A percentile compares a stretch with the other conserved stretches of the same genome.
These are phyloP conservation scores for Caenorhabditis sinica DNA, from an alignment of 2,888 invertebrate genomes.

Conservation along the genomic window DNA sequence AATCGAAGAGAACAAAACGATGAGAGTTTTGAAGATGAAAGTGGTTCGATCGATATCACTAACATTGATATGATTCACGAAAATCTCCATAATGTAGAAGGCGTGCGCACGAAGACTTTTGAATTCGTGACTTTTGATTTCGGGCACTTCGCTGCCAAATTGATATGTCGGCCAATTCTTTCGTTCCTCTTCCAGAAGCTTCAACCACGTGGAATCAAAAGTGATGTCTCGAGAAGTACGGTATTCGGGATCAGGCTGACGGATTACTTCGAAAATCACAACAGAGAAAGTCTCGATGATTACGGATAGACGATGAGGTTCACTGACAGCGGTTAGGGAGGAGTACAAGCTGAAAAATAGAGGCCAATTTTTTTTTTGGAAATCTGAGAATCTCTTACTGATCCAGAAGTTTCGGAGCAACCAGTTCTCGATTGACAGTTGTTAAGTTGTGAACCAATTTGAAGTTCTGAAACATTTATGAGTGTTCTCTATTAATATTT, in stretches of 20 bases:
- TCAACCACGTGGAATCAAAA: constrained; percentile 42
- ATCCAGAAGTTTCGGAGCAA: constrained; percentile 70
- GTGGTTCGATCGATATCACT: constrained; percentile 64
- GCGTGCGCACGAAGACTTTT: constrained; percentile 60
- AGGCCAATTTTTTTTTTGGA: too few species aligned
- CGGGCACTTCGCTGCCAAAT: constrained; percentile 21
- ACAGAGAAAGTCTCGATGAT: constrained; percentile 35
- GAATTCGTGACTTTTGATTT: constrained; percentile 27
- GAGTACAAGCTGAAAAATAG: constrained; percentile 53
- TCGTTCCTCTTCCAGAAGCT: constrained; percentile 47
- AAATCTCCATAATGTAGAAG: constrained; percentile 69
- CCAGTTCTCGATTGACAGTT: constrained; percentile 63
- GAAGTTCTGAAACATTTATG: constrained; percentile 5
- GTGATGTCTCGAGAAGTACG: constrained; percentile 31
- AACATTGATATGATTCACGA: constrained; percentile 70
- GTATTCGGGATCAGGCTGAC: constrained; percentile 26
- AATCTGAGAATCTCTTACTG: constrained; percentile 50
- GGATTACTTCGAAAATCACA: constrained; percentile 45
- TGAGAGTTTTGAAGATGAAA: constrained; percentile 42
- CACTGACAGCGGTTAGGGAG: constrained; percentile 45
- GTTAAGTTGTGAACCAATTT: constrained; percentile 47
- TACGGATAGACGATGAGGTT: constrained; percentile 44
- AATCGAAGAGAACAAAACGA: constrained; percentile 45
- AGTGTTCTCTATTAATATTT: not conserved
- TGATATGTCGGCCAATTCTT: constrained; percentile 40